Evolutionary conservation across 2,888 invertebrate genomes (phyloP).

Genomic region (Monochamus alternatus): DNA sequence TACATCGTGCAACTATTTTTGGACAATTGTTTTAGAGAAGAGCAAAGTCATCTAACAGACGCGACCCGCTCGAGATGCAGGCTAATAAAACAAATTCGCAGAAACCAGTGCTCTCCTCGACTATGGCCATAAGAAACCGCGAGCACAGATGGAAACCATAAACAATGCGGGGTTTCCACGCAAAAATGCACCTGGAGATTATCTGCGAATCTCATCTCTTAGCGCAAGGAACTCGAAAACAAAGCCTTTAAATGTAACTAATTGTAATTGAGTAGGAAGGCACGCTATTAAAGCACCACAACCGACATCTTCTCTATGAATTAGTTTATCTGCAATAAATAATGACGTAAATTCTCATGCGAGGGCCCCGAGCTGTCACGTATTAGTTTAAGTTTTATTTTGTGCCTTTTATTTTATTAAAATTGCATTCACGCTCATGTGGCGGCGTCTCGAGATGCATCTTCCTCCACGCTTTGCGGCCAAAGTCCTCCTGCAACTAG

Average conservation of each 20-base stretch:
- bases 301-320: constrained; percentile 59
- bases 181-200: constrained; percentile 33
- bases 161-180: constrained; percentile 32
- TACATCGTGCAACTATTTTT: too few relatives aligned
- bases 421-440: constrained; percentile 58
- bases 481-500: not conserved
- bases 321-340: constrained; percentile 66
- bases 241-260: constrained; percentile 51
- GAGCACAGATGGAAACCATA: constrained; percentile 28
- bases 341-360: constrained; percentile 66
- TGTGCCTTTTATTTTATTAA: constrained; percentile 60
- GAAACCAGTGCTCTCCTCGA: constrained; percentile 10
- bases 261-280: constrained; percentile 54
- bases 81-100: constrained; percentile 3
- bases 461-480: constrained; percentile 14
- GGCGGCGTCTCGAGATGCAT: constrained; percentile 42
- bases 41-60: not conserved
- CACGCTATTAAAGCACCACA: constrained; percentile 52
- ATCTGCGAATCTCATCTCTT: constrained; percentile 40
- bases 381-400: constrained; percentile 59
- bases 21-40: too few relatives aligned
- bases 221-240: constrained; percentile 40
- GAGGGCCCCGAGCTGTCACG: constrained; percentile 64
- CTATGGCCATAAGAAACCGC: constrained; percentile 12
- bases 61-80: not conserved